These are phyloP conservation scores for Pelochelys cantorii DNA, from an alignment of 2,797 vertebrate genomes.

Conservation along the genomic window DNA sequence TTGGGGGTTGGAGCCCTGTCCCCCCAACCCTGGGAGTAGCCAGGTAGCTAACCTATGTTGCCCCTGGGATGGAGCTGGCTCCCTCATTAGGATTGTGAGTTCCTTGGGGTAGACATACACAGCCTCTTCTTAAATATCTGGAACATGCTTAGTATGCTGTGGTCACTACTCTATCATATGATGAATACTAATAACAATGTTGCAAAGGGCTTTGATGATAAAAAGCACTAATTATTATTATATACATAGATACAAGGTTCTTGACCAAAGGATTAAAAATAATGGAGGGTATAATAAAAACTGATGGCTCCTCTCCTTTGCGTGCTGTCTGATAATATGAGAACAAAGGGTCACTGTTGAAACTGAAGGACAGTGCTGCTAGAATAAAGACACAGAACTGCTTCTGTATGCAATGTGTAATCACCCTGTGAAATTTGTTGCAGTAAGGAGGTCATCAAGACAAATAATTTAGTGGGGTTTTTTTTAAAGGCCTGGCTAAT, in stretches of 20 bases:
- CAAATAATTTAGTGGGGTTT: neutral
- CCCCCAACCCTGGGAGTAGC: too few relatives aligned
- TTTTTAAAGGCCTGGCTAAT: neutral
- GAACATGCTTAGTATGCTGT: neutral
- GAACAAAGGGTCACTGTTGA: neutral
- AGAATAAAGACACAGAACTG: neutral
- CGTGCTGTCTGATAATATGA: neutral
- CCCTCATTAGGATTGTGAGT: neutral
- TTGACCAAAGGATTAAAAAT: neutral
- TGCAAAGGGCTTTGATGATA: neutral
- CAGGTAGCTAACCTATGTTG: too few relatives aligned
- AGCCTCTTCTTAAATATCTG: neutral
- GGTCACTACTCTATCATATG: neutral
- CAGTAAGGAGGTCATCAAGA: neutral
- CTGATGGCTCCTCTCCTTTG: neutral
- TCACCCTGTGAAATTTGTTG: neutral
- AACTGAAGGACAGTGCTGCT: neutral
- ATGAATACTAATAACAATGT: too few relatives aligned
- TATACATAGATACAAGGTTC: neutral
- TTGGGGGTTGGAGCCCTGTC: too few relatives aligned
- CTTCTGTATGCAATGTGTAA: neutral
- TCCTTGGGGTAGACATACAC: neutral
- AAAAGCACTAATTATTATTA: neutral
- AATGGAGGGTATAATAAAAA: neutral
- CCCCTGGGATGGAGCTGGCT: too few relatives aligned